Base-by-base conservation (phyloP, 2,888 invertebrate species). In the Dasysyrphus albostriatus region DNA sequence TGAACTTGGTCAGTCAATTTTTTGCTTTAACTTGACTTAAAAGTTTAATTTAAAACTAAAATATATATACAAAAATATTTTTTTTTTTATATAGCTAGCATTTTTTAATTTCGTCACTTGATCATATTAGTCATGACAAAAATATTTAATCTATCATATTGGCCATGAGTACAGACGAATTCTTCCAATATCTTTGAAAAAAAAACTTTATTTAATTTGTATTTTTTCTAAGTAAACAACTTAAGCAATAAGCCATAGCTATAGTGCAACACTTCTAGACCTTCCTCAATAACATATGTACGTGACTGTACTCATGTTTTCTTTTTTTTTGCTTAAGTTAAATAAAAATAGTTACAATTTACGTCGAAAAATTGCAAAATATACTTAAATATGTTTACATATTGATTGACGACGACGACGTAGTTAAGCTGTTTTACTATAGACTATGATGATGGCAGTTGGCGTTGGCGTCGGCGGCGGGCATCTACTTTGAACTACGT, bases 231-330 rank as follows among this genome's bases (percentile, higher is more conserved):
- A 54, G 29, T n/a, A 54, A 54, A 54, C 29, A 54, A n/a, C 54
- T 54, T 32, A 6, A 32, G 14, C 29, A 3, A 7, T 54, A 32
- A 54, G 3, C 24, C 24, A 24, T 54, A 14, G n/a, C 54, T 14
- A 29, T 9, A 24, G 24, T 3, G 24, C 24, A 24, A 24, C 24
- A 32, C 32, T 8, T 29, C 29, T 54, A n/a, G 54, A 54, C 54
- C 54, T 54, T 54, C 54, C 54, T n/a, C 54, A 54, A 54, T 54
- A 54, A 14, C 29, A 24, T 24, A 24, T 1, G 6, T 51, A 51
- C 54, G 54, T 54, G 54, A 54, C 54, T 54, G n/a, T n/a, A 32
- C n/a, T n/a, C 54, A 54, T 29, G 54, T 54, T 29, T 54, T 8
- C 3, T 4, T 32, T 29, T 4, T 32, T 29, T 54, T 14, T 12